A percentile compares a stretch with the other conserved stretches of the same genome.
Evolutionary conservation across 1,140 invertebrate genomes (phyloP).

Genomic region (Holcopasites calliopsidis): DNA sequence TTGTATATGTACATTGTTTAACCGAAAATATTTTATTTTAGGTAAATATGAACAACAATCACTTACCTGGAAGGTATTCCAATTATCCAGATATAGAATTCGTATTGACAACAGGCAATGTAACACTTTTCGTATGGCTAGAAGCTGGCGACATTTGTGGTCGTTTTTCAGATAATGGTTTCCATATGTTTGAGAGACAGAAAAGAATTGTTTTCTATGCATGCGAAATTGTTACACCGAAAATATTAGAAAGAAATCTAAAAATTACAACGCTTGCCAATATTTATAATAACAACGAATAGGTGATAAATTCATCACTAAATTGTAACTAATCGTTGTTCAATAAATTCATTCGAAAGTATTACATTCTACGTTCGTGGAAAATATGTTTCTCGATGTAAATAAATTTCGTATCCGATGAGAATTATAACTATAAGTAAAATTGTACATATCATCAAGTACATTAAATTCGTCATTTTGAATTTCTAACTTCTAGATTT

Average conservation of each 20-base stretch:
- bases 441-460: constrained; percentile 38
- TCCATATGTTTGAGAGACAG: constrained; percentile 72
- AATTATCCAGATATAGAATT: constrained; percentile 66
- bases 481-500: not conserved
- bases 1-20: too few relatives aligned
- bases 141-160: constrained; percentile 78
- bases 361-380: constrained; percentile 15
- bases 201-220: constrained; percentile 65
- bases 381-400: constrained; percentile 71
- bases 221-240: constrained; percentile 32
- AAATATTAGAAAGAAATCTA: constrained; percentile 56
- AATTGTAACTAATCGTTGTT: constrained; percentile 1
- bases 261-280: constrained; percentile 65
- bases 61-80: constrained; percentile 48
- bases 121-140: constrained; percentile 85
- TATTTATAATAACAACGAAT: constrained; percentile 61
- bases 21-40: constrained; percentile 36
- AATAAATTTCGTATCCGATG: constrained; percentile 68
- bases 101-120: constrained; percentile 76
- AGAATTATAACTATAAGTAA: constrained; percentile 63
- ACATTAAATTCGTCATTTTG: constrained; percentile 55
- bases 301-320: constrained; percentile 13
- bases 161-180: constrained; percentile 85
- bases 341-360: not conserved
- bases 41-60: constrained; percentile 48